Percentiles rank a stretch among this genome's conserved stretches.
These are phyloP conservation scores for Antheraea pernyi DNA, from an alignment of 1,140 invertebrate species.

Conservation along the genomic window DNA sequence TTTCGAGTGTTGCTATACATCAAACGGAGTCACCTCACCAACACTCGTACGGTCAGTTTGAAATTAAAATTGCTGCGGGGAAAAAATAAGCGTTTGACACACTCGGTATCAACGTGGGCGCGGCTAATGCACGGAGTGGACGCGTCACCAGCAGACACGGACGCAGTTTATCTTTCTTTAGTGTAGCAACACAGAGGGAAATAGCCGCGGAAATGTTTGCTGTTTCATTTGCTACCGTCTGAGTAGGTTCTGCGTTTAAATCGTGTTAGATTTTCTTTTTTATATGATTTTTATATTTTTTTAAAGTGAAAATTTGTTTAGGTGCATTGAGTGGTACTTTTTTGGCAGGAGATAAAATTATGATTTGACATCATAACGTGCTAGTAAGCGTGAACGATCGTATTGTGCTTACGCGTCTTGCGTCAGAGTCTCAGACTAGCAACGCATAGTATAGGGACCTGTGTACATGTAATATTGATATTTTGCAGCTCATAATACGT, in stretches of 20 bases:
- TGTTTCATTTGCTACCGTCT: constrained; percentile 49
- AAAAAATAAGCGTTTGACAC: constrained; percentile 65
- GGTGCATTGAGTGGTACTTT: too few relatives aligned
- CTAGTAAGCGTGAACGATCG: too few relatives aligned
- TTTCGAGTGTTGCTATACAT: constrained; percentile 55
- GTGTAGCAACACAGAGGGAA: constrained; percentile 61
- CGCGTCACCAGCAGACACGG: constrained; percentile 60
- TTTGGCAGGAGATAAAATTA: too few relatives aligned
- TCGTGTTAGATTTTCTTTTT: neutral
- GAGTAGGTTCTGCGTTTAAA: neutral
- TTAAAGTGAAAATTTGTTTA: too few relatives aligned
- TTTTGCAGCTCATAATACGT: too few relatives aligned
- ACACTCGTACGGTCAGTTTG: constrained; percentile 58
- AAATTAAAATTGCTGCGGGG: constrained; percentile 69
- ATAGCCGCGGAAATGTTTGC: constrained; percentile 62
- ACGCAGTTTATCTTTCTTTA: constrained; percentile 71
- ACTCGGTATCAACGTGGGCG: constrained; percentile 63
- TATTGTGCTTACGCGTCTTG: too few relatives aligned
- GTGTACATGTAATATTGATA: too few relatives aligned
- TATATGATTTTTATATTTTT: neutral
- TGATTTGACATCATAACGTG: too few relatives aligned
- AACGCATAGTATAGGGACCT: too few relatives aligned
- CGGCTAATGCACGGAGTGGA: constrained; percentile 66
- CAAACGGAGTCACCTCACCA: constrained; percentile 49
- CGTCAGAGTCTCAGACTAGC: too few relatives aligned